Conservation (phyloP, 2,888 invertebrate genomes). For the Napeogenes sylphis region DNA sequence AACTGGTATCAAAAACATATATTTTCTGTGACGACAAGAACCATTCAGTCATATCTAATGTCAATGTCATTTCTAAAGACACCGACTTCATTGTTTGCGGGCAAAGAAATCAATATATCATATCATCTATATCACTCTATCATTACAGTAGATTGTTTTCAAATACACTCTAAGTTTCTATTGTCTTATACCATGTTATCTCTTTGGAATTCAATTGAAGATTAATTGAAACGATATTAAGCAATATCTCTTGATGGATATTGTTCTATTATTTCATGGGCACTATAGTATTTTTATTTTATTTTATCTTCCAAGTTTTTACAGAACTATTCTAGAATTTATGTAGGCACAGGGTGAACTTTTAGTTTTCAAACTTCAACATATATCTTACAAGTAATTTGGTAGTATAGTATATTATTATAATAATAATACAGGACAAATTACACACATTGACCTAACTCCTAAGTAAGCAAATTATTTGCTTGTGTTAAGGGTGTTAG, state of each 20-base stretch:
- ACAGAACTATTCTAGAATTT: too few relatives aligned
- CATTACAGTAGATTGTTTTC: slow-evolving; percentile 48
- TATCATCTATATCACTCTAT: slow-evolving; percentile 34
- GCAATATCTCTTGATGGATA: not conserved
- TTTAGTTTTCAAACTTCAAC: too few relatives aligned
- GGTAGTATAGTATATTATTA: too few relatives aligned
- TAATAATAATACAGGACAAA: too few relatives aligned
- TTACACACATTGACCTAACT: too few relatives aligned
- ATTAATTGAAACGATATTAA: slow-evolving; percentile 7
- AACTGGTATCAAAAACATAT: not conserved
- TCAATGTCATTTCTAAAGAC: slow-evolving; percentile 40
- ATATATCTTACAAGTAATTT: too few relatives aligned
- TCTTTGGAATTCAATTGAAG: slow-evolving; percentile 18
- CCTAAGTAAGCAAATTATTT: too few relatives aligned
- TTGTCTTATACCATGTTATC: slow-evolving; percentile 26
- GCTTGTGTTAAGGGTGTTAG: too few relatives aligned
- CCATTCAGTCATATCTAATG: slow-evolving; percentile 45
- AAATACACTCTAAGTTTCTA: slow-evolving; percentile 45
- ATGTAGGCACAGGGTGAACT: too few relatives aligned
- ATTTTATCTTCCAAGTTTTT: too few relatives aligned
- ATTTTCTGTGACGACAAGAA: slow-evolving; percentile 19
- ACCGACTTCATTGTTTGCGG: slow-evolving; percentile 40
- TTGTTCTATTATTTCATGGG: not conserved
- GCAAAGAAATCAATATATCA: slow-evolving; percentile 50
- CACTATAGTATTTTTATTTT: too few relatives aligned